Evolutionary conservation across 1,140 invertebrate species (phyloP).

Genomic region (Conopomorpha cramerella): DNA sequence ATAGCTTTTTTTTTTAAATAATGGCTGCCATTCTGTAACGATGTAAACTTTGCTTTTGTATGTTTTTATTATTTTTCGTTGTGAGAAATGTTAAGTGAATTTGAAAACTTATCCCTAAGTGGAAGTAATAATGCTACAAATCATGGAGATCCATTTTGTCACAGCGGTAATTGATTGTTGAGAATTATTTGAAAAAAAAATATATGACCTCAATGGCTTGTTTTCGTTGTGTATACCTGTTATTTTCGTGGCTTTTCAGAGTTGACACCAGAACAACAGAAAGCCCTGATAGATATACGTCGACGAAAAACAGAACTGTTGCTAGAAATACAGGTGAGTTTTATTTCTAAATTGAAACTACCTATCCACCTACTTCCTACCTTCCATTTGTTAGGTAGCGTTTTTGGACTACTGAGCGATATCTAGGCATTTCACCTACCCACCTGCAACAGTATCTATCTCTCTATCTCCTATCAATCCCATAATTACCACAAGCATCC

Average conservation of each 20-base stretch:
- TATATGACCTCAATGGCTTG: slow-evolving; percentile 50
- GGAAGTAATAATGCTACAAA: slow-evolving; percentile 48
- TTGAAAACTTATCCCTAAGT: slow-evolving; percentile 57
- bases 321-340: slow-evolving; percentile 88
- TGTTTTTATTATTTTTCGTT: slow-evolving; percentile 33
- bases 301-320: slow-evolving; percentile 87
- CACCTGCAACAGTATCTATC: no score
- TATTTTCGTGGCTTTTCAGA: slow-evolving; percentile 63
- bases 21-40: no score
- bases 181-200: slow-evolving; percentile 20
- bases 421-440: no score
- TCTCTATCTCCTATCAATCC: no score
- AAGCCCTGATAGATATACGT: slow-evolving; percentile 86
- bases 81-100: slow-evolving; percentile 58
- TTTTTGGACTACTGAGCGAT: no score
- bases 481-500: no score
- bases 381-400: slow-evolving; percentile 1
- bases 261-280: slow-evolving; percentile 88
- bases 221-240: slow-evolving; percentile 12
- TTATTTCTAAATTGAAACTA: slow-evolving; percentile 1
- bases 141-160: slow-evolving; percentile 52
- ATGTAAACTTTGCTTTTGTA: no score
- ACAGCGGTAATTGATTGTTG: slow-evolving; percentile 32
- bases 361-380: background rate
- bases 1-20: no score